Base-by-base conservation (phyloP, 2,888 invertebrate species). In the Agonum fuliginosum region DNA sequence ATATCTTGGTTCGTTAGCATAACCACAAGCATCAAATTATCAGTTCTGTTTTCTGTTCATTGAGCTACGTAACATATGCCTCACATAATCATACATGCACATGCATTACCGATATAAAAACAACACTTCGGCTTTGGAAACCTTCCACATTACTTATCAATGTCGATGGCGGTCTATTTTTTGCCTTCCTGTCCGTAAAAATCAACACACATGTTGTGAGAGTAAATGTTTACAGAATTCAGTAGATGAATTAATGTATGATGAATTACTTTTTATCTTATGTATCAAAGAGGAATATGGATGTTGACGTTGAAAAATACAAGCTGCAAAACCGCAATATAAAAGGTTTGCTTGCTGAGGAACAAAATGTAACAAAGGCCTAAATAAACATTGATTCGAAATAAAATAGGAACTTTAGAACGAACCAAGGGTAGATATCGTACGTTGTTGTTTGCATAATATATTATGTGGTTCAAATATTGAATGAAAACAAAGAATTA, bases 241-340 rank as follows among this genome's bases (percentile, higher is more conserved):
- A 8, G 54, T 54, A 12, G n/a, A 24, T 22, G 54, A 54, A 22
- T 4, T 22, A 54, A 22, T 4, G 54, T 54, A 54, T 54, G 54
- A 54, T 54, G 54, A 24, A 54, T 54, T 54, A 54, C 54, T 54
- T 54, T 22, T 54, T 54, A 54, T 54, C 54, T 24, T 20, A 10
- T 10, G n/a, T 6, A 10, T 20, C 20, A 48, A 20, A 54, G 4
- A n/a, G 19, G 10, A 54, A 22, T n/a, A 22, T 22, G 54, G 24
- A 54, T 54, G 54, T n/a, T n/a, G n/a, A n/a, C n/a, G n/a, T n/a
- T n/a, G n/a, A n/a, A n/a, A n/a, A n/a, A n/a, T n/a, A n/a, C n/a
- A n/a, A n/a, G n/a, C n/a, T n/a, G n/a, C n/a, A n/a, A n/a, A n/a
- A n/a, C n/a, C n/a, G n/a, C n/a, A n/a, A n/a, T n/a, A n/a, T n/a